Evolutionary conservation across 2,113 vertebrate genomes (phyloP).

Genomic region (Xerus inauris): DNA sequence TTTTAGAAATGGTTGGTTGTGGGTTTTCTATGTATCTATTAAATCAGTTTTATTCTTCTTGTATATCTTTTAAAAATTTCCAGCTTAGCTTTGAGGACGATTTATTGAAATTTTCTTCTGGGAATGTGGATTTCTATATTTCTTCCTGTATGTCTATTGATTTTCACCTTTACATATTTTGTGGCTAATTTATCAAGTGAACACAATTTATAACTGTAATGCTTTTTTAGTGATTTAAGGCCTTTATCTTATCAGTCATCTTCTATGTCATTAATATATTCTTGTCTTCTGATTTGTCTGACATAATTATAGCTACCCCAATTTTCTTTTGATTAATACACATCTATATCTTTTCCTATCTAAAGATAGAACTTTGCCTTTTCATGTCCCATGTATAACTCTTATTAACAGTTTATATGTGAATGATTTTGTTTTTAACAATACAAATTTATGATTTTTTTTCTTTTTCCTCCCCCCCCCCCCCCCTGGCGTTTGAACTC

Average conservation of each 20-base stretch:
- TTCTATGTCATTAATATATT: neutral
- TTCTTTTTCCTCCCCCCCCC: no score
- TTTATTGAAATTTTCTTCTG: neutral
- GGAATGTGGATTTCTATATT: neutral
- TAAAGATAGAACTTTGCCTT: neutral
- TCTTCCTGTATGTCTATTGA: neutral
- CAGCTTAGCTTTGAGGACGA: neutral
- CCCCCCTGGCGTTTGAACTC: no score
- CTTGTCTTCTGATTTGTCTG: neutral
- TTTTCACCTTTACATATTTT: neutral
- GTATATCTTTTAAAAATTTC: neutral
- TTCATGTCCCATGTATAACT: neutral
- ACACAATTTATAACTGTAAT: neutral
- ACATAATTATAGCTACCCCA: neutral
- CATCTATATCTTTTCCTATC: neutral
- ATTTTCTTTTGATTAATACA: neutral
- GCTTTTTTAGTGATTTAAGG: neutral
- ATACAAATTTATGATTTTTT: neutral
- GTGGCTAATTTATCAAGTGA: neutral
- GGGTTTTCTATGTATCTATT: neutral
- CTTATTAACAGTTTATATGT: neutral
- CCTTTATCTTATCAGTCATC: neutral
- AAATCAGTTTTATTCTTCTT: neutral
- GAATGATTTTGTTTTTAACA: neutral
- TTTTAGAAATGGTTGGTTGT: neutral